Evolutionary conservation across 2,797 vertebrate genomes (phyloP).

Genomic region (Neosilurus hyrtlii): DNA sequence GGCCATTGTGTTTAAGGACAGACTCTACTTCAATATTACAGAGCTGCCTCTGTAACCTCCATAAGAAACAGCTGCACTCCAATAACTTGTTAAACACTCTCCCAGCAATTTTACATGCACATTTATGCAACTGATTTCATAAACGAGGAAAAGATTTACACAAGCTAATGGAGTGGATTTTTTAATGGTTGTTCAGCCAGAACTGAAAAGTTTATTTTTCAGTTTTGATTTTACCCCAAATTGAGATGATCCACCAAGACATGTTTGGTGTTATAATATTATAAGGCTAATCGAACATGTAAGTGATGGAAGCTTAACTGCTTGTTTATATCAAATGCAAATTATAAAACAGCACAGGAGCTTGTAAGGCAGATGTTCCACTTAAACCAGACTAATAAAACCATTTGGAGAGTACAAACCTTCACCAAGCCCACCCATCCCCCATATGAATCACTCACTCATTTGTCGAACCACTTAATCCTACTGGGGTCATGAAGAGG

Average conservation of each 20-base stretch:
- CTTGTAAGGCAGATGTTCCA: not conserved
- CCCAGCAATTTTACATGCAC: not conserved
- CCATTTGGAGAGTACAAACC: too few species aligned
- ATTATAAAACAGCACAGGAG: not conserved
- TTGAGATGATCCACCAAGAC: not conserved
- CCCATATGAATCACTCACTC: too few species aligned
- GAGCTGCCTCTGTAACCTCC: not conserved
- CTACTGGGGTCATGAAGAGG: too few species aligned
- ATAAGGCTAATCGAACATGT: not conserved
- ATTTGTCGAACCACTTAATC: too few species aligned
- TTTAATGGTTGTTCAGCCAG: not conserved
- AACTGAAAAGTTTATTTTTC: not conserved
- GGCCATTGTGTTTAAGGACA: not conserved
- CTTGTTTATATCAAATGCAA: too few species aligned
- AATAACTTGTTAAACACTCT: not conserved
- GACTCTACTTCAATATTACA: not conserved
- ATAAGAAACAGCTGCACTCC: constrained; percentile 1
- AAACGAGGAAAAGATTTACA: not conserved
- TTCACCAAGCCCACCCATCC: too few species aligned
- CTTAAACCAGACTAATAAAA: not conserved
- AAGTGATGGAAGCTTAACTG: not conserved
- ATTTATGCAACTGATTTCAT: not conserved
- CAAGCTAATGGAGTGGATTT: not conserved
- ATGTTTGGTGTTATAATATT: not conserved
- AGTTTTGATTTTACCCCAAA: not conserved